Percentiles rank a stretch among this genome's conserved stretches.
phyloP scores from a whole-genome alignment of 2,888 invertebrate species.

The Acanthosepion pharaonis region DNA sequence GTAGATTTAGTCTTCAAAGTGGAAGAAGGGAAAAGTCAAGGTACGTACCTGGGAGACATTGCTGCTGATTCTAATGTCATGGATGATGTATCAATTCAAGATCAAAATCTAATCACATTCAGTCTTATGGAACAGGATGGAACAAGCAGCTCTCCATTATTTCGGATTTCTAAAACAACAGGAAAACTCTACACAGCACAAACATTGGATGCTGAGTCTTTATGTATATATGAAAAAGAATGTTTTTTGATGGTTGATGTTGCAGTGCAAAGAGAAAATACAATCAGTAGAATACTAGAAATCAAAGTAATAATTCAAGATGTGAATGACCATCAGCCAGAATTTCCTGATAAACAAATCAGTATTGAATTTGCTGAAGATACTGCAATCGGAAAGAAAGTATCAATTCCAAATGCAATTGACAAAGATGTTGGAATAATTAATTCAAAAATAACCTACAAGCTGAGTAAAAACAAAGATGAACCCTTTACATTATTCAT shows the following conservation, averaged over 20 bases:
- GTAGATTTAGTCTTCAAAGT: neutral
- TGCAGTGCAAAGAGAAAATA: neutral
- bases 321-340: neutral
- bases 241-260: neutral
- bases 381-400: neutral
- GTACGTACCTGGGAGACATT: neutral
- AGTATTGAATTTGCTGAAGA: constrained; percentile 11
- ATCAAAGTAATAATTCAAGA: neutral
- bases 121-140: constrained; percentile 33
- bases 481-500: neutral
- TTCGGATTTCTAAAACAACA: neutral
- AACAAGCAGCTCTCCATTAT: neutral
- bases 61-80: neutral
- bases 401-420: neutral
- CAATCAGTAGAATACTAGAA: neutral
- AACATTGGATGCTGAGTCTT: constrained; percentile 11
- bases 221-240: neutral
- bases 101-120: neutral
- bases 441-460: neutral
- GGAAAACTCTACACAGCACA: neutral
- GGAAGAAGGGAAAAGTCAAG: neutral
- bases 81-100: neutral
- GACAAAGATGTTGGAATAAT: neutral
- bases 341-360: neutral
- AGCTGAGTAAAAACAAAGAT: neutral